These are phyloP conservation scores for Archips xylosteana DNA, from an alignment of 2,888 invertebrate genomes.

Conservation along the genomic window DNA sequence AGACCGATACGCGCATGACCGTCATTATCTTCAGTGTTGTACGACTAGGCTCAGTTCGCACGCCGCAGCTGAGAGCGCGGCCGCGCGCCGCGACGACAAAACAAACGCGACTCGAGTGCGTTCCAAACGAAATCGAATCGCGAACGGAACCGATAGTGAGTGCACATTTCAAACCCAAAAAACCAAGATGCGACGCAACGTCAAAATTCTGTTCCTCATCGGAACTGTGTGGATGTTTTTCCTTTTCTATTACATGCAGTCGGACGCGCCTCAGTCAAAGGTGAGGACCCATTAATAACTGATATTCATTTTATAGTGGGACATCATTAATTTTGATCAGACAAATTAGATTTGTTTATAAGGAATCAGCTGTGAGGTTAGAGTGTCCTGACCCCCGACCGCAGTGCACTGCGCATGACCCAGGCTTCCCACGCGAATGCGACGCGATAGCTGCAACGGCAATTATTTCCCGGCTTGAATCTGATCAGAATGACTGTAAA, in stretches of 20 bases:
- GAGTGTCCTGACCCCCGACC: conserved; percentile 53
- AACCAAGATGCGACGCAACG: conserved; percentile 74
- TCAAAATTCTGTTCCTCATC: conserved; percentile 76
- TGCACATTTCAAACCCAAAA: conserved; percentile 28
- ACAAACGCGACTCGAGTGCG: conserved; percentile 37
- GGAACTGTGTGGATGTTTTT: conserved; percentile 79
- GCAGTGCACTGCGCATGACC: conserved; percentile 71
- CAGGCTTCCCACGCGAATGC: conserved; percentile 53
- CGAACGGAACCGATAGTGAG: conserved; percentile 46
- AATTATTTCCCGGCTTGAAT: conserved; percentile 40
- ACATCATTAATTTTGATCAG: background rate
- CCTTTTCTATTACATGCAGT: conserved; percentile 80
- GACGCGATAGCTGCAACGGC: conserved; percentile 59
- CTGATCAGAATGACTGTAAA: conserved; percentile 3
- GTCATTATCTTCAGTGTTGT: conserved; percentile 56
- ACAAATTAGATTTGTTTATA: conserved; percentile 31
- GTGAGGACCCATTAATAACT: conserved; percentile 54
- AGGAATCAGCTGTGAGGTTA: conserved; percentile 61
- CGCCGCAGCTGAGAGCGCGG: conserved; percentile 76
- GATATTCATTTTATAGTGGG: background rate
- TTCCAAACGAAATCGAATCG: conserved; percentile 53
- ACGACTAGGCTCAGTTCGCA: conserved; percentile 64
- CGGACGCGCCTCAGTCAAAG: conserved; percentile 73
- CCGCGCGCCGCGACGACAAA: conserved; percentile 71
- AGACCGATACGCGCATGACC: conserved; percentile 78